Conservation (phyloP, 2,888 invertebrate genomes). For the Reticulitermes lucifugus region DNA sequence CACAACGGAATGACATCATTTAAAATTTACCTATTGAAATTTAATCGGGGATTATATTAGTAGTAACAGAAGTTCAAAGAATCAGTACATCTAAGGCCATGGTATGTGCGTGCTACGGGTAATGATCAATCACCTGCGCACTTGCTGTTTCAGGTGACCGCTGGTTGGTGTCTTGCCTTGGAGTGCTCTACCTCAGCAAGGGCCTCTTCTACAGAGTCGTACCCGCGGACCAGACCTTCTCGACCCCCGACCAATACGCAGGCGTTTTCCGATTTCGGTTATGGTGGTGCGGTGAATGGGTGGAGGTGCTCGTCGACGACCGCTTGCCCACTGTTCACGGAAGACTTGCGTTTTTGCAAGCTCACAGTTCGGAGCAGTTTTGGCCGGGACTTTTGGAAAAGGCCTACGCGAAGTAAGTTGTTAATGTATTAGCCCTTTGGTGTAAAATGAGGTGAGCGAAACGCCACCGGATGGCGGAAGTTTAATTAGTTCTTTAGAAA, state of each 20-base stretch:
- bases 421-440: neutral
- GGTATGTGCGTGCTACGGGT: no score
- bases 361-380: conserved; percentile 82
- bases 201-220: conserved; percentile 92
- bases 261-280: conserved; percentile 90
- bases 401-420: conserved; percentile 88
- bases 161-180: conserved; percentile 91
- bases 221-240: conserved; percentile 88
- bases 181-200: conserved; percentile 85
- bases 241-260: conserved; percentile 67
- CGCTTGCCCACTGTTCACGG: conserved; percentile 89
- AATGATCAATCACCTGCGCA: no score
- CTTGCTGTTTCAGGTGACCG: conserved; percentile 75
- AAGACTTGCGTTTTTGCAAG: conserved; percentile 86
- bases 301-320: conserved; percentile 90
- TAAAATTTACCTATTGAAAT: no score
- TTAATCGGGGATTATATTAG: no score
- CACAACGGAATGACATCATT: no score
- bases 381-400: conserved; percentile 93
- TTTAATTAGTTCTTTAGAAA: no score
- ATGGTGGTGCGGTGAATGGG: conserved; percentile 96
- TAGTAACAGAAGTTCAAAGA: no score
- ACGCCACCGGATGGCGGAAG: neutral
- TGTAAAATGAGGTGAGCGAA: neutral
- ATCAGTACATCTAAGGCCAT: no score